Evolutionary conservation across 2,113 vertebrate genomes (phyloP), one percentile per base, ranked within the genome.

Genomic region (Boulengeromyrus knoepffleri): DNA sequence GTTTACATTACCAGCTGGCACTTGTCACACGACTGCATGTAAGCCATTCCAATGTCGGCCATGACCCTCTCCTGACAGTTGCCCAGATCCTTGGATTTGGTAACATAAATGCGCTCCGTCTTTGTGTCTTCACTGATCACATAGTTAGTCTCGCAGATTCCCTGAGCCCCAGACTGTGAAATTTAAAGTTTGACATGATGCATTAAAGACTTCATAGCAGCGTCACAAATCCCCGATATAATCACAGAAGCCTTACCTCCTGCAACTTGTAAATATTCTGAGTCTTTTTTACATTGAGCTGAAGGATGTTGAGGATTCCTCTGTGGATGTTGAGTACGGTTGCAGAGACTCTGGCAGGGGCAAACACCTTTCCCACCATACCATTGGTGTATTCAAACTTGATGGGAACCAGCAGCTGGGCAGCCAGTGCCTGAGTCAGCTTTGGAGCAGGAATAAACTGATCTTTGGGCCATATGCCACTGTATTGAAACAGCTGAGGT

Each of bases 131-230:
- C 96, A 92, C 93, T 96, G 92, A 97, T 94, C 90, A 95, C 52
- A 1, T 97, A 97, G 85, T 95, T 94, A 0, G 97, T 96, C 42
- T 96, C 96, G 95, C 97, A 98, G 84, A 97, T 93, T 74, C 97
- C 97, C 91, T 96, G 96, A 93, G 94, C 93, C 92, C 97, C 96
- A 74, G 93, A 94, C 97, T 98, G 90, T 27, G 47, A 36, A 92
- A 21, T 21, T 88, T 13, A 17, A 0, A 42, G 12, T 56, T 24
- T 36, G 66, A 39, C 21, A 50, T 39, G 50, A 42, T 85, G 27
- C 2, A 27, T 24, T 1, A 17, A 58, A 58, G 24, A 42, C 15
- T 15, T 74, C 27, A 12, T 5, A 39, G 2, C 1, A 31, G 9
- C 2, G 1, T 47, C 45, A n/a, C 12, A 89, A 5, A 45, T 74